phyloP scores from a whole-genome alignment of 2,797 vertebrate genomes.

The Trachops cirrhosus region DNA sequence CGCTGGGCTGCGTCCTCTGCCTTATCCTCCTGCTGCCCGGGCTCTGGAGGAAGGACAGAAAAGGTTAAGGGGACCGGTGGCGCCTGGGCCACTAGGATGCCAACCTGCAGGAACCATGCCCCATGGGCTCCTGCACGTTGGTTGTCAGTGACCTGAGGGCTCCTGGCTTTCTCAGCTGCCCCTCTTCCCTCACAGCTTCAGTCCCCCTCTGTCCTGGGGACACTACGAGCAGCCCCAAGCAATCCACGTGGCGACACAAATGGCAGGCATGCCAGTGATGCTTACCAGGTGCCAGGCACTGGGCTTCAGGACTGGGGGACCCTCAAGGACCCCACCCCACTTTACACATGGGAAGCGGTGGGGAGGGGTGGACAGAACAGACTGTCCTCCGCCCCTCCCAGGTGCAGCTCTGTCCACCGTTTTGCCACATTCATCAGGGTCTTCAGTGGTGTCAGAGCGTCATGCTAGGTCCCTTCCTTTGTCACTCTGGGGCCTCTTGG shows the following conservation, averaged over 20 bases:
- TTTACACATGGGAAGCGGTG: not conserved
- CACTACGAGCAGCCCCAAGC: not conserved
- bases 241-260: not conserved
- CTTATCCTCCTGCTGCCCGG: conserved; percentile 78
- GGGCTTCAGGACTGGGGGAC: not conserved
- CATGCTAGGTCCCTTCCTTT: not conserved
- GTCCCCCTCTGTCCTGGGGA: not conserved
- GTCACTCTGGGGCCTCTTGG: not conserved
- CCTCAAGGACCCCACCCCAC: not conserved
- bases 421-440: no score
- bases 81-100: not conserved
- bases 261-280: not conserved
- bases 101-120: not conserved
- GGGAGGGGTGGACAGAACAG: not conserved
- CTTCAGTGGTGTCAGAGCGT: not conserved
- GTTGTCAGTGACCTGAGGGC: not conserved
- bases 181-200: not conserved
- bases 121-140: not conserved
- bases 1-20: conserved; percentile 84
- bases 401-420: not conserved
- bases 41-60: conserved; percentile 41
- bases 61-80: not conserved
- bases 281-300: not conserved
- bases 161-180: not conserved
- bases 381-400: not conserved